Base-by-base conservation (phyloP, 2,113 vertebrate species). In the Petromus typicus region DNA sequence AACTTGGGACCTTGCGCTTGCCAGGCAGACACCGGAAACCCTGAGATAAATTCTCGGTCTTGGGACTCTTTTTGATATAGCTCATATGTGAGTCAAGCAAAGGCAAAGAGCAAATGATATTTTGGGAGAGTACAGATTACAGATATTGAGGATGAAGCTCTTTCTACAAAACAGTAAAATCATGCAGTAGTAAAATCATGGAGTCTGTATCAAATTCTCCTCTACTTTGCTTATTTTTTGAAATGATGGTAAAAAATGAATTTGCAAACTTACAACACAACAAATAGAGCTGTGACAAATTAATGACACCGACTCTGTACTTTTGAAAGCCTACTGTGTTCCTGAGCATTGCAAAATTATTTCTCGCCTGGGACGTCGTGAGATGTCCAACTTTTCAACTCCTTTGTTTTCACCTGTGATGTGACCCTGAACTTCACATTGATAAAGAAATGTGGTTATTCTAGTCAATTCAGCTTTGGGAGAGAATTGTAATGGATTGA, bases 211-310 rank as follows among this genome's bases (percentile, higher is more conserved):
- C 76, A 80, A 89, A 82, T 91, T 80, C 73, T 86, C 40, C 89
- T 90, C 82, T 67, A 88, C n/a, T n/a, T 89, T 88, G 43, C 40
- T 93, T 86, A 78, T 89, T 79, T 89, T 94, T 93, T 75, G 63
- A 75, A 80, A 66, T 54, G 25, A 61, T 83, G 67, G 67, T 32
- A 34, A 63, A 79, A 89, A 87, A 43, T 75, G 75, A 51, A 86
- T 88, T 48, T 48, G 13, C 16, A 59, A 73, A 66, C 59, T 32
- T 85, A 13, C 57, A 75, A 81, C 48, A 90, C 76, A 92, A 71
- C 16, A 54, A 86, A 86, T 92, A 85, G 25, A 48, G 43, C 10
- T 43, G 2, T 54, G 80, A 67, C 23, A 48, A 76, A 4, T 45
- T 63, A 45, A 84, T 12, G 76, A 45, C 17, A 40, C 14, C 11